Percentiles rank a stretch among this genome's conserved stretches.
Evolutionary conservation across 2,888 invertebrate species (phyloP).

Genomic region (Sinhomidia bicolor): DNA sequence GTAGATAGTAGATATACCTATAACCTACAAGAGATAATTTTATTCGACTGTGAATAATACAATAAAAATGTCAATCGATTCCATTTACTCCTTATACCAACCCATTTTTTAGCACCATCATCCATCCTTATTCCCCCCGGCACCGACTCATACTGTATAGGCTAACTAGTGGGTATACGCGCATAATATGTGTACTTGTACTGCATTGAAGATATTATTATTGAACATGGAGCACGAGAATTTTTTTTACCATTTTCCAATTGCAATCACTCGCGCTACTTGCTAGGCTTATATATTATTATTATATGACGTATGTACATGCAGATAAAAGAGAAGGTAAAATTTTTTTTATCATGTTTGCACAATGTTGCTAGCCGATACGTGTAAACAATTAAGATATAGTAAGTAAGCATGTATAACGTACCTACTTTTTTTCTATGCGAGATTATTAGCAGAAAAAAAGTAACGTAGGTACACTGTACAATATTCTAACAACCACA

Average conservation of each 20-base stretch:
- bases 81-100: neutral
- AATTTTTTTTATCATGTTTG: slow-evolving; percentile 15
- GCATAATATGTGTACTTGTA: neutral
- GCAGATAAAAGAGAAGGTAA: slow-evolving; percentile 33
- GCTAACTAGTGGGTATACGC: neutral
- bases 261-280: neutral
- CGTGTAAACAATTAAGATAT: slow-evolving; percentile 20
- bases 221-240: neutral
- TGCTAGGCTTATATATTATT: neutral
- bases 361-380: slow-evolving; percentile 31
- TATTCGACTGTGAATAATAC: slow-evolving; percentile 17
- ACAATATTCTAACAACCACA: neutral
- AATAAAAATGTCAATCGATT: slow-evolving; percentile 16
- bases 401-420: neutral
- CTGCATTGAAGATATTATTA: neutral
- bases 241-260: neutral
- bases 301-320: neutral
- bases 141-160: neutral
- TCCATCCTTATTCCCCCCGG: neutral
- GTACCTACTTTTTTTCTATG: neutral
- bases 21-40: no score
- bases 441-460: neutral
- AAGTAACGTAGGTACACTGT: neutral
- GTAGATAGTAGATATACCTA: no score
- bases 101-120: neutral